phyloP scores from a whole-genome alignment of 2,888 invertebrate species.

The Scaptomyza cyrtandrae region DNA sequence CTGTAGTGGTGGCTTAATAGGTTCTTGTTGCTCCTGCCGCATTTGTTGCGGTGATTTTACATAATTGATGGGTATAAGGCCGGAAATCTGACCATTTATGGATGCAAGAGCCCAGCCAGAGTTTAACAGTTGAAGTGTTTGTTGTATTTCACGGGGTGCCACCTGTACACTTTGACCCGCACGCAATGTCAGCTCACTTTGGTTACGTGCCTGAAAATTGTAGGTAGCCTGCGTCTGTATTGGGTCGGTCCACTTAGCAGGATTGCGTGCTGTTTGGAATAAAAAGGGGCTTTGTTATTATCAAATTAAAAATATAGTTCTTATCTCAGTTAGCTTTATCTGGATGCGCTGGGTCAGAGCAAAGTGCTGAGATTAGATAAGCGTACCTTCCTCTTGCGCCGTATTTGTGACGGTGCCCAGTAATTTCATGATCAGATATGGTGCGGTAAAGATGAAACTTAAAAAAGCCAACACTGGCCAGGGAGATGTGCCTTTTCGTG shows the following conservation, averaged over 20 bases:
- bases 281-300: constrained; percentile 9
- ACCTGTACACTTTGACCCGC: constrained; percentile 91
- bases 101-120: constrained; percentile 89
- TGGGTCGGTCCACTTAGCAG: constrained; percentile 89
- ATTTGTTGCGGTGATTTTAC: constrained; percentile 81
- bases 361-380: constrained; percentile 69
- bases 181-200: constrained; percentile 91
- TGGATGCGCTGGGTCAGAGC: constrained; percentile 47
- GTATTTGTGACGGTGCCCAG: constrained; percentile 86
- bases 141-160: constrained; percentile 93
- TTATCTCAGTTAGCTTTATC: constrained; percentile 56
- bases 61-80: constrained; percentile 88
- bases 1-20: constrained; percentile 20
- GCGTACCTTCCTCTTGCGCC: constrained; percentile 87
- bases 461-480: constrained; percentile 97
- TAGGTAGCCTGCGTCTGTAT: constrained; percentile 89
- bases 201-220: constrained; percentile 89
- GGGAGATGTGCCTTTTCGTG: constrained; percentile 85
- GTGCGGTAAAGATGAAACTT: constrained; percentile 94
- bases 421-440: constrained; percentile 95
- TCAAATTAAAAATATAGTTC: constrained; percentile 23
- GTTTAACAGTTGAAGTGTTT: constrained; percentile 87
- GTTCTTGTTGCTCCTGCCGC: constrained; percentile 64
- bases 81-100: constrained; percentile 86
- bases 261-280: constrained; percentile 86